Evolutionary conservation across 1,140 invertebrate species (phyloP).

Genomic region (Brachionus sp.): DNA sequence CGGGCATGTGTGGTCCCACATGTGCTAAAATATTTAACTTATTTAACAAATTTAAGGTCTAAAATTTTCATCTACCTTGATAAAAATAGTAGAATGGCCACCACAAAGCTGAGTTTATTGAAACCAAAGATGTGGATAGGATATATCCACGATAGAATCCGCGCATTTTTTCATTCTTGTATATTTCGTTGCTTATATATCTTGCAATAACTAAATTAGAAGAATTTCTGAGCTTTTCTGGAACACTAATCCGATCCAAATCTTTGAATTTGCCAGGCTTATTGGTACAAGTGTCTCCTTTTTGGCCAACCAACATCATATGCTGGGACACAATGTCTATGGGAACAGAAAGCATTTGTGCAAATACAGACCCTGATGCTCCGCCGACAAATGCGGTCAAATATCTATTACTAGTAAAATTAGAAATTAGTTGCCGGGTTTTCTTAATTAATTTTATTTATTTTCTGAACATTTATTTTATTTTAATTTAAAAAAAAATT

Average conservation of each 20-base stretch:
- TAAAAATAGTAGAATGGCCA: conserved; percentile 92
- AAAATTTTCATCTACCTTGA: conserved; percentile 61
- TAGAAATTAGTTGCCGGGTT: conserved; percentile 4
- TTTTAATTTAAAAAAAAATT: conserved; percentile 66
- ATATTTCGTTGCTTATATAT: conserved; percentile 68
- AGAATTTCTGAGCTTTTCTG: not conserved
- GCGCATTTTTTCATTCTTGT: conserved; percentile 72
- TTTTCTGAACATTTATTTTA: conserved; percentile 61
- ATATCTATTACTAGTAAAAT: conserved; percentile 14
- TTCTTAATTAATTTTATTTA: conserved; percentile 42
- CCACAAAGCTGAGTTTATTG: conserved; percentile 91
- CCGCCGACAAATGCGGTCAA: conserved; percentile 67
- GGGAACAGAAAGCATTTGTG: conserved; percentile 90
- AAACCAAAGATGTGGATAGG: conserved; percentile 83
- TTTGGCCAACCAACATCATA: conserved; percentile 80
- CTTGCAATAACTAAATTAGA: conserved; percentile 50
- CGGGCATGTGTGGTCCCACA: conserved; percentile 65
- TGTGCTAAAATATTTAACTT: conserved; percentile 63
- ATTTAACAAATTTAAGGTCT: not conserved
- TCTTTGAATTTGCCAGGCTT: not conserved
- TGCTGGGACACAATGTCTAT: conserved; percentile 94
- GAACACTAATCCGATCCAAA: conserved; percentile 30
- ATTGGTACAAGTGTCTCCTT: not conserved
- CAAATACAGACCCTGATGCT: conserved; percentile 80
- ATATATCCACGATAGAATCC: conserved; percentile 87